These are phyloP conservation scores for Habroteleia sp. DNA, from an alignment of 2,888 invertebrate genomes.

Conservation along the genomic window DNA sequence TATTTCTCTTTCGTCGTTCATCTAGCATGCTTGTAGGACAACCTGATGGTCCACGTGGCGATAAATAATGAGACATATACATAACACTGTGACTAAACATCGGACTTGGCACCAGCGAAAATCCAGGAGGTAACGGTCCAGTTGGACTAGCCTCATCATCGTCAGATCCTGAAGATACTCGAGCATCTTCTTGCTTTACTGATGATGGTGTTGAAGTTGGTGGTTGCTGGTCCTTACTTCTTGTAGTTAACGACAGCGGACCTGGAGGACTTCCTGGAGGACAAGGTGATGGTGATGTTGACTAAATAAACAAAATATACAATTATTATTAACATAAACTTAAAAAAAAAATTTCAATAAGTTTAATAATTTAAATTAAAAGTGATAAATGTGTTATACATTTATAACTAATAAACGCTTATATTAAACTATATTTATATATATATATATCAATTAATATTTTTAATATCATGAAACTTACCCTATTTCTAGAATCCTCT, in stretches of 20 bases:
- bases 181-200: conserved; percentile 76
- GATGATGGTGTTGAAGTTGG: conserved; percentile 74
- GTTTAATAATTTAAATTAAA: no score
- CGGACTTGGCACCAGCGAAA: conserved; percentile 92
- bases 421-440: no score
- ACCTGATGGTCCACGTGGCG: conserved; percentile 80
- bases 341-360: no score
- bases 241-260: conserved; percentile 77
- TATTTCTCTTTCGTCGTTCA: conserved; percentile 95
- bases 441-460: background rate
- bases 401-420: no score
- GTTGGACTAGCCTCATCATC: conserved; percentile 83
- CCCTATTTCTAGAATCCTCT: conserved; percentile 83
- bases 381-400: no score
- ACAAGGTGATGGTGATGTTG: conserved; percentile 77
- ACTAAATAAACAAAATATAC: conserved; percentile 67
- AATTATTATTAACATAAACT: background rate
- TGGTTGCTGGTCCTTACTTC: conserved; percentile 77
- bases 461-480: conserved; percentile 59
- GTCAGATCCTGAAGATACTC: conserved; percentile 80
- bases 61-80: conserved; percentile 95
- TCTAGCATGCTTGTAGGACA: conserved; percentile 85
- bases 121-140: conserved; percentile 84
- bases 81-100: conserved; percentile 95
- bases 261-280: conserved; percentile 78